These are phyloP conservation scores for Aporophyla lueneburgensis DNA, from an alignment of 2,888 invertebrate species.

Conservation along the genomic window DNA sequence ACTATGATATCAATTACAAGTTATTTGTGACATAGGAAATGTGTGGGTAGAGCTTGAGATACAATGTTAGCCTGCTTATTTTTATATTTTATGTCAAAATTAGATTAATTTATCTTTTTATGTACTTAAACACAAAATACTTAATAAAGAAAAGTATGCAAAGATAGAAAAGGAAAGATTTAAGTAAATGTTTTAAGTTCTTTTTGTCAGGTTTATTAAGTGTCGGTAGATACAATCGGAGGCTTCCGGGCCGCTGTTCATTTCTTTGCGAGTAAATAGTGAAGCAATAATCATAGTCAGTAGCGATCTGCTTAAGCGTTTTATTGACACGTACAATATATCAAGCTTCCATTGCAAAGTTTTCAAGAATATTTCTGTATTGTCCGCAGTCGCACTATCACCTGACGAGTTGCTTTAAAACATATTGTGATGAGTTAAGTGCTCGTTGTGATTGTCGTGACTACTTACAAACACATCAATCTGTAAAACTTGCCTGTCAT, in stretches of 20 bases:
- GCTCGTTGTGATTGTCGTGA: constrained; percentile 51
- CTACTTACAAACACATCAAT: constrained; percentile 42
- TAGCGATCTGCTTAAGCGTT: background rate
- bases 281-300: background rate
- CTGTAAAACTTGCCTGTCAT: constrained; percentile 56
- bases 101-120: background rate
- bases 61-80: background rate
- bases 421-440: constrained; percentile 30
- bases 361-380: background rate
- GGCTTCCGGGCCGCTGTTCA: background rate
- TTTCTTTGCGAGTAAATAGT: background rate
- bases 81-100: background rate
- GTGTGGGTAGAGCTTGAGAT: background rate
- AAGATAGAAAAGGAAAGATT: background rate
- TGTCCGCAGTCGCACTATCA: background rate
- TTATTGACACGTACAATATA: no score
- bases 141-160: background rate
- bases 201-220: no score
- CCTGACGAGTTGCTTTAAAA: constrained; percentile 1
- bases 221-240: no score
- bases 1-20: background rate
- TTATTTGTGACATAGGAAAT: background rate
- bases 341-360: background rate
- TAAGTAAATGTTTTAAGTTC: background rate
- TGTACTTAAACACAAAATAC: background rate